Evolutionary conservation across 37 sponge, comb jelly and placozoan genomes (phyloP).

Genomic region (Ianthella basta): DNA sequence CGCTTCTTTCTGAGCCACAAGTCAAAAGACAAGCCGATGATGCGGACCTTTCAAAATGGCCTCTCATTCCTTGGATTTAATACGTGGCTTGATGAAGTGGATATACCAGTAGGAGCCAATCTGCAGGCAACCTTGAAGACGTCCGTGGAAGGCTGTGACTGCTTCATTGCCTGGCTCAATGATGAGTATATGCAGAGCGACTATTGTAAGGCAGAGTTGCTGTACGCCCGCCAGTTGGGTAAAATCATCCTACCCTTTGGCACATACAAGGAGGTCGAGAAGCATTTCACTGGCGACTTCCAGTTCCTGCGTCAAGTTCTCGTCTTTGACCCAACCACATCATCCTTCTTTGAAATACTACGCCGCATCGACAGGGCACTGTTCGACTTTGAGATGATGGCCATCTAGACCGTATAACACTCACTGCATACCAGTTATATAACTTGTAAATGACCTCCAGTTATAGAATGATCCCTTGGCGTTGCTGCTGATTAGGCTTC

Average conservation of each 20-base stretch:
- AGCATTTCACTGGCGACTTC: conserved; percentile 30
- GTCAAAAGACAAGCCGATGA: conserved; percentile 30
- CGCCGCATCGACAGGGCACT: conserved; percentile 39
- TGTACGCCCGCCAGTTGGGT: conserved; percentile 35
- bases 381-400: conserved; percentile 31
- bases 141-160: conserved; percentile 41
- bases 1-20: conserved; percentile 42
- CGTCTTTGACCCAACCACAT: conserved; percentile 20
- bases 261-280: not conserved
- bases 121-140: too few relatives aligned
- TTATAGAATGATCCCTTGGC: too few relatives aligned
- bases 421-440: too few relatives aligned
- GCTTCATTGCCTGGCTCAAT: conserved; percentile 44
- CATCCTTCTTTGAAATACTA: conserved; percentile 45
- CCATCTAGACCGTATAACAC: too few relatives aligned
- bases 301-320: conserved; percentile 8
- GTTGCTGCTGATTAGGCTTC: too few relatives aligned
- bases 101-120: too few relatives aligned
- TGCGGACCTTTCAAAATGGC: conserved; percentile 45
- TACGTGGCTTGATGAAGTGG: too few relatives aligned
- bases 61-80: conserved; percentile 38
- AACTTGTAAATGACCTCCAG: too few relatives aligned
- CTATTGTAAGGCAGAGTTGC: conserved; percentile 42
- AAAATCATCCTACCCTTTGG: conserved; percentile 50
- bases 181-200: conserved; percentile 41